These are phyloP conservation scores for Engystomops pustulosus DNA, from an alignment of 2,113 vertebrate species.

Conservation along the genomic window DNA sequence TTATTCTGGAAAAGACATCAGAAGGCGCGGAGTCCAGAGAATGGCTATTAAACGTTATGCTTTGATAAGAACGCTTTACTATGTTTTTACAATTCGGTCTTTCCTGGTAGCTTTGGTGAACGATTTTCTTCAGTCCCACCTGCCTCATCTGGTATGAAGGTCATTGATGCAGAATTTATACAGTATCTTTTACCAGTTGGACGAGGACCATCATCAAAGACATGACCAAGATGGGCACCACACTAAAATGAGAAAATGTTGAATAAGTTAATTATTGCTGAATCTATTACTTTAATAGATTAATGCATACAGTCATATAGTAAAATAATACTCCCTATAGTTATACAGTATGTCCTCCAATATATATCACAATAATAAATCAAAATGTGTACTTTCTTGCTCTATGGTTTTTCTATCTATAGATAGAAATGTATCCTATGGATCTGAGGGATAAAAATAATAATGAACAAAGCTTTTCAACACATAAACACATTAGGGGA, in stretches of 20 bases:
- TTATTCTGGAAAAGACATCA: background rate
- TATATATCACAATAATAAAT: too few relatives aligned
- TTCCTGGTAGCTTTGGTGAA: slow-evolving; percentile 65
- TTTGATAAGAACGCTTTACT: slow-evolving; percentile 63
- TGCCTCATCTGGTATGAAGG: slow-evolving; percentile 72
- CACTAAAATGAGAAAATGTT: slow-evolving; percentile 83
- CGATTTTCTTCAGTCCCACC: slow-evolving; percentile 60
- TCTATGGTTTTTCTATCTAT: background rate
- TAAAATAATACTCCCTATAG: too few relatives aligned
- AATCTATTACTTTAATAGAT: too few relatives aligned
- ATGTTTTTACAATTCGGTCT: slow-evolving; percentile 69
- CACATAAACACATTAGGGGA: too few relatives aligned
- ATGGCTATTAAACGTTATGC: slow-evolving; percentile 54
- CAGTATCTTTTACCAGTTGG: slow-evolving; percentile 96
- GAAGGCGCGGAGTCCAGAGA: background rate
- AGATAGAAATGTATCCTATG: background rate
- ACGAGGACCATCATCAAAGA: slow-evolving; percentile 94
- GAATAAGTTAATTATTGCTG: background rate
- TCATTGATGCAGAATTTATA: slow-evolving; percentile 92
- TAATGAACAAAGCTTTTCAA: background rate
- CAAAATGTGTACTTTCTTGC: background rate
- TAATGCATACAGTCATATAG: too few relatives aligned
- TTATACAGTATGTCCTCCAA: too few relatives aligned
- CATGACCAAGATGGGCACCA: slow-evolving; percentile 93
- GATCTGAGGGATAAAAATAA: background rate